Evolutionary conservation across 2,888 invertebrate species (phyloP).

Genomic region (Allophyes oxyacanthae): DNA sequence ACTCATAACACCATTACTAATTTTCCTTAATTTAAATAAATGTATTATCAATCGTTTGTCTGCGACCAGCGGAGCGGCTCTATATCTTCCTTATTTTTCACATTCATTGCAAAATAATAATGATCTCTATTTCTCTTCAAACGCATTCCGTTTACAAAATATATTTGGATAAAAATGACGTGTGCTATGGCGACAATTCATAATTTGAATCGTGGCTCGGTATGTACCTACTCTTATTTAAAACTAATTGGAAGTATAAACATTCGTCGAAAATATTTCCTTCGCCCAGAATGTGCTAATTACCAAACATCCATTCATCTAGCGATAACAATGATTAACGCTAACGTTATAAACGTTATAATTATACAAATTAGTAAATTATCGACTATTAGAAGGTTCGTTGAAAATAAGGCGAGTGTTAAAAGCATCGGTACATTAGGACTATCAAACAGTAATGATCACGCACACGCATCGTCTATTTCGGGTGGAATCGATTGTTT

Average conservation of each 20-base stretch:
- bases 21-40: too few relatives aligned
- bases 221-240: background rate
- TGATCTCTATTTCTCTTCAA: too few relatives aligned
- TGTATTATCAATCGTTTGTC: too few relatives aligned
- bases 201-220: slow-evolving; percentile 18
- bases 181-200: slow-evolving; percentile 25
- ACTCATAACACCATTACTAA: too few relatives aligned
- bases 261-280: slow-evolving; percentile 6
- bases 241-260: slow-evolving; percentile 9
- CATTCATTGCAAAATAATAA: too few relatives aligned
- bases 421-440: slow-evolving; percentile 13
- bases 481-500: slow-evolving; percentile 47
- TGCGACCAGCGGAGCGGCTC: too few relatives aligned
- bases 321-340: slow-evolving; percentile 10
- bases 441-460: slow-evolving; percentile 31
- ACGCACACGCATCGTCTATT: slow-evolving; percentile 38
- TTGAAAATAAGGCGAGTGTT: slow-evolving; percentile 5
- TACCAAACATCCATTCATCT: slow-evolving; percentile 3
- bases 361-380: slow-evolving; percentile 27
- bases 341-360: slow-evolving; percentile 10
- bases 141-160: too few relatives aligned
- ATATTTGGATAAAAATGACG: slow-evolving; percentile 13
- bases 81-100: too few relatives aligned
- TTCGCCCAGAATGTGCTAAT: slow-evolving; percentile 19
- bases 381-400: slow-evolving; percentile 10